Base-by-base conservation (phyloP, 2,888 invertebrate genomes). In the Eupelmus urozonus region DNA sequence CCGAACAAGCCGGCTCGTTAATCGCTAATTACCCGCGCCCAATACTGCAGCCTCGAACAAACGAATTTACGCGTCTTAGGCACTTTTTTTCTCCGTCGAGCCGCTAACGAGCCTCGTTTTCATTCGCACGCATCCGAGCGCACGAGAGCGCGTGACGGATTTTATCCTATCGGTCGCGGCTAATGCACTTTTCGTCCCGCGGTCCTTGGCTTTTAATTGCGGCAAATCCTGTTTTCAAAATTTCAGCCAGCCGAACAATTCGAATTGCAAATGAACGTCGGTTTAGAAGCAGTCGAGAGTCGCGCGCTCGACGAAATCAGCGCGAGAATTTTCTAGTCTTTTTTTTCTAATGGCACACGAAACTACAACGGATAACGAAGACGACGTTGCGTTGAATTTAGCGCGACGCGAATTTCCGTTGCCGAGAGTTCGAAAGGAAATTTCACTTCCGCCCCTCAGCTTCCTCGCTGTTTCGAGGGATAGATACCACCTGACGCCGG, bases 401-500 rank as follows among this genome's bases (percentile, higher is more conserved):
- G 42, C 70, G 62, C 72, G 42, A 51, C 42, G 16, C 49, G 25
- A 78, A 67, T 66, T 76, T 70, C 62, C 71, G 75, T 42, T 63
- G 25, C 18, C 20, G 16, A 40, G 62, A 34, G 53, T 25, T 60
- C 29, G 25, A 18, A 74, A 55, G 81, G 72, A 81, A 82, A 80
- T 81, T 81, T 80, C 73, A 66, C 81, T 82, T 82, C 80, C 79
- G 70, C 72, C 70, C 72, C 73, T 75, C 55, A 66, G 62, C 25
- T 16, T 34, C 23, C 63, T 60, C 25, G 59, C 65, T 80, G 69
- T n/a, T n/a, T 74, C 70, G 69, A 27, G 60, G 67, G 49, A 81
- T 81, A 74, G 49, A 81, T 81, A 74, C 81, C 72, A 81, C 74
- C 69, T 78, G 79, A 69, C 76, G 65, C 77, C 72, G 76, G 82